Conservation (phyloP, 64 coral and sea anemone species). For the Pachyseris speciosa region DNA sequence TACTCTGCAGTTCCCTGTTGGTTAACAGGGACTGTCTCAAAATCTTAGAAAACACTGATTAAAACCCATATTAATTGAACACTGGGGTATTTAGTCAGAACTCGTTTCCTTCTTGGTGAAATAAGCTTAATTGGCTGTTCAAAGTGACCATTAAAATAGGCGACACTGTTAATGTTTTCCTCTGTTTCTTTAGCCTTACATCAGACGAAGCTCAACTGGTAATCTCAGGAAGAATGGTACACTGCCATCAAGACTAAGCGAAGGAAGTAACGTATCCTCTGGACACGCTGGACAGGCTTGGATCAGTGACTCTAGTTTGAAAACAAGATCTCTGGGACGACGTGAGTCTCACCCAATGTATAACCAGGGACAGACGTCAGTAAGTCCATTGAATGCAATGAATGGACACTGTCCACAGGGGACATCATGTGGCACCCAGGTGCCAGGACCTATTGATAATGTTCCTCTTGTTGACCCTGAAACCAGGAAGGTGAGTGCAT, state of each 20-base stretch:
- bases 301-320: constrained; percentile 28
- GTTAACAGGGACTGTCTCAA: too few relatives aligned
- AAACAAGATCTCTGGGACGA: constrained; percentile 47
- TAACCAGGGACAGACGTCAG: constrained; percentile 17
- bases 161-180: neutral
- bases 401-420: constrained; percentile 77
- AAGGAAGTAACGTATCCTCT: constrained; percentile 38
- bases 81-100: too few relatives aligned
- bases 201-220: constrained; percentile 90
- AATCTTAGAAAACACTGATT: too few relatives aligned
- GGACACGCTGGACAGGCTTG: constrained; percentile 69
- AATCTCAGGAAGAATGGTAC: constrained; percentile 84
- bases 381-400: constrained; percentile 36
- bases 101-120: too few relatives aligned
- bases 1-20: too few relatives aligned
- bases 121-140: too few relatives aligned
- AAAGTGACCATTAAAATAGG: too few relatives aligned
- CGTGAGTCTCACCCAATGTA: constrained; percentile 76
- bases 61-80: too few relatives aligned
- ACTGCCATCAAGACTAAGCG: constrained; percentile 64
- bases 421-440: constrained; percentile 4
- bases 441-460: constrained; percentile 92
- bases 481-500: constrained; percentile 78
- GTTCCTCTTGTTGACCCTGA: constrained; percentile 85
- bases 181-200: constrained; percentile 43